Conservation (phyloP, 2,113 vertebrate species). For the Megaceryle torquata region DNA sequence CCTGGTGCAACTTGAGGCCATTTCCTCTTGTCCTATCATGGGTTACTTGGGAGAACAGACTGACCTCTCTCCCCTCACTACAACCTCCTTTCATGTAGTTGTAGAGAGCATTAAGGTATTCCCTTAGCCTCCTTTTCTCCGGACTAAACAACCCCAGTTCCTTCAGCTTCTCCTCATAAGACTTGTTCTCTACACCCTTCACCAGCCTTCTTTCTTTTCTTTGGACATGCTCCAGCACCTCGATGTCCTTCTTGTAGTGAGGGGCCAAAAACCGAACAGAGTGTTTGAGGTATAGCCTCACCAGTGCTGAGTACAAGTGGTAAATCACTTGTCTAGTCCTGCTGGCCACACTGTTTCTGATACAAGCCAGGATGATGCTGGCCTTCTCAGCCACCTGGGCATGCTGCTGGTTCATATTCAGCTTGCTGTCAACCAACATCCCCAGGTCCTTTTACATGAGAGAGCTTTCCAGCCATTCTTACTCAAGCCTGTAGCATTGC, state of each 20-base stretch:
- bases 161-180: rapidly evolving
- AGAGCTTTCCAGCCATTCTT: not conserved
- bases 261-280: not conserved
- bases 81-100: not conserved
- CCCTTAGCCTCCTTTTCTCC: not conserved
- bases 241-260: not conserved
- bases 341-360: not conserved
- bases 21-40: not conserved
- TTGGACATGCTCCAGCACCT: not conserved
- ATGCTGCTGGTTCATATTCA: not conserved
- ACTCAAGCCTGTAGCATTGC: rapidly evolving
- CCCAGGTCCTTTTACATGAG: not conserved
- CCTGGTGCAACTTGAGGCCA: not conserved
- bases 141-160: not conserved
- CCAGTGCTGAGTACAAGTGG: rapidly evolving
- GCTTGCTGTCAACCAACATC: rapidly evolving
- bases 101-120: not conserved
- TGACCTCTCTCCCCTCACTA: no score
- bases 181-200: not conserved
- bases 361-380: not conserved
- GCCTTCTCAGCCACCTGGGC: not conserved
- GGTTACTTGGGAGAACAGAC: not conserved
- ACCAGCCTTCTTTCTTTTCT: not conserved
- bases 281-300: rapidly evolving
- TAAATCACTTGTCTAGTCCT: rapidly evolving